Evolutionary conservation across 2,113 vertebrate species (phyloP).

Genomic region (Canis aureus): DNA sequence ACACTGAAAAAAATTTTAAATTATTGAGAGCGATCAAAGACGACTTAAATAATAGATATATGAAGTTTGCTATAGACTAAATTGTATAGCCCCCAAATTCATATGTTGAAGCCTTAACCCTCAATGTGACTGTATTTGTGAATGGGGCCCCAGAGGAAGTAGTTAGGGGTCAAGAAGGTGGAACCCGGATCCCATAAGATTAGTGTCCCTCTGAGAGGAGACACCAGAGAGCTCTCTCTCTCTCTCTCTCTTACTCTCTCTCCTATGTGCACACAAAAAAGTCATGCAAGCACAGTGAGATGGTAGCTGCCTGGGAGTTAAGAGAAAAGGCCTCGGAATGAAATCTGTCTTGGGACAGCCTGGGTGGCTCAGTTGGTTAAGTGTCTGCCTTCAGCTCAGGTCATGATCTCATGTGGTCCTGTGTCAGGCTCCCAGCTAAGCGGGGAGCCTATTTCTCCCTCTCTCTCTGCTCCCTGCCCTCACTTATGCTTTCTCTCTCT

Average conservation of each 20-base stretch:
- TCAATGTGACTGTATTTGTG: neutral
- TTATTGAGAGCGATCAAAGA: neutral
- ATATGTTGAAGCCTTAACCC: neutral
- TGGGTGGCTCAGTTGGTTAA: no score
- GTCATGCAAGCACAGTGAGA: neutral
- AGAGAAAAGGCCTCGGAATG: neutral
- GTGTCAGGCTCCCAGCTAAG: no score
- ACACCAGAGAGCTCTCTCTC: neutral
- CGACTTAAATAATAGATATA: neutral
- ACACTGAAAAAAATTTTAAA: neutral
- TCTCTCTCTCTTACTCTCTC: neutral
- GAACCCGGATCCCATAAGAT: neutral
- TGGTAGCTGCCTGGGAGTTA: neutral
- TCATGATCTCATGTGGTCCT: no score
- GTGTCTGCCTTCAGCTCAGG: no score
- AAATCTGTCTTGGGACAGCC: no score
- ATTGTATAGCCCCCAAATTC: neutral
- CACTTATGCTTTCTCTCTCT: no score
- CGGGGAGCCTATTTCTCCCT: no score
- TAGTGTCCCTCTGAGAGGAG: neutral
- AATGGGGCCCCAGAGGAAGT: neutral
- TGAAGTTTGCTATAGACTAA: neutral
- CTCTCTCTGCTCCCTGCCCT: no score
- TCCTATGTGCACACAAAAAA: neutral
- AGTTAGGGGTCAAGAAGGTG: neutral